Base-by-base conservation (phyloP, 2,888 invertebrate genomes). In the Saturnia japonica region DNA sequence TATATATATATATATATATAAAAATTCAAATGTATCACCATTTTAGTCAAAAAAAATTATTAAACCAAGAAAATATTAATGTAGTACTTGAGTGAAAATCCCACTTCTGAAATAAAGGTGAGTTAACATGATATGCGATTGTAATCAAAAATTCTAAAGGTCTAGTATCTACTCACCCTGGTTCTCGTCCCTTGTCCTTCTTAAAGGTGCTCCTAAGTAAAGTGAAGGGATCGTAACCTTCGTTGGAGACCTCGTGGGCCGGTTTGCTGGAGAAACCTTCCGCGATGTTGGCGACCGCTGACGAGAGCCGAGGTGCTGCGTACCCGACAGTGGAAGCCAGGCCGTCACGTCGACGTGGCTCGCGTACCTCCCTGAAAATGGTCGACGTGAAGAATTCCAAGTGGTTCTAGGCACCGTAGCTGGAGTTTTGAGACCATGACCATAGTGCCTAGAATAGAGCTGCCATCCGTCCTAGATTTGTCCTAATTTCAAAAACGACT, bases 161-260 rank as follows among this genome's bases (percentile, higher is more conserved):
- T 19, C 16, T 47, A 47, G 19, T 54, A 7, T 40, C 43, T 16
- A 72, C 74, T 42, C 68, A 82, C 79, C 74, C 82, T n/a, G 54
- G 73, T 22, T 74, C 72, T 54, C 22, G 80, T 54, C 80, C 81
- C 72, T 83, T 85, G 70, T 82, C 82, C 69, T 80, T 86, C 57
- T 84, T 89, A 74, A 94, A 91, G 2, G 91, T 91, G 77, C 91
- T 93, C 51, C 93, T 76, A 69, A 94, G 80, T 67, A 94, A 64
- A 42, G 77, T 85, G 80, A 91, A 87, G 0, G 93, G 94, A 70
- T 94, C 94, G 70, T 93, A 93, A 0, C 81, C 89, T 19, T 82
- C 85, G 19, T 77, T 77, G 14, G 72, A 34, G 66, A 51, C 70
- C 70, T 12, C n/a, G 43, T 6, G 69, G 72, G 69, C 22, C 25